Conservation (phyloP, 35 echinoderm and acorn worm species). For the Apostichopus californicus region DNA sequence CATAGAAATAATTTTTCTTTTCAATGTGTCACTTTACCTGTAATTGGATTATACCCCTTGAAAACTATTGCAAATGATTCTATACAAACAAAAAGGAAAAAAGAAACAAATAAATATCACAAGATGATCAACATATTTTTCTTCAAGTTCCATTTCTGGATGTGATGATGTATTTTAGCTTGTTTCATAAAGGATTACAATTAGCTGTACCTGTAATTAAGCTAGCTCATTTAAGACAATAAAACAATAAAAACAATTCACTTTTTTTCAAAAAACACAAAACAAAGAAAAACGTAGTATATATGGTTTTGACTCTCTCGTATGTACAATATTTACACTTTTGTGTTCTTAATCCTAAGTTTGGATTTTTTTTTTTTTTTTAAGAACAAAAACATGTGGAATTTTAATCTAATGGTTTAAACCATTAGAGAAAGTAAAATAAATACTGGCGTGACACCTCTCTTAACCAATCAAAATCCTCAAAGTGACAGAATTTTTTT, state of each 20-base stretch:
- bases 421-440: neutral
- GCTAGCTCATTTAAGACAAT: neutral
- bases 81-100: too few relatives aligned
- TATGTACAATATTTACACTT: constrained; percentile 40
- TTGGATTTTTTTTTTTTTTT: neutral
- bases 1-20: too few relatives aligned
- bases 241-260: constrained; percentile 18
- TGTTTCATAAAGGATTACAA: neutral
- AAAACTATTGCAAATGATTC: too few relatives aligned
- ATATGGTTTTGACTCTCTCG: constrained; percentile 17
- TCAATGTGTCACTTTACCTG: too few relatives aligned
- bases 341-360: neutral
- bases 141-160: neutral
- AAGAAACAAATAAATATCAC: too few relatives aligned
- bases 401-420: neutral
- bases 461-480: too few relatives aligned
- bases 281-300: neutral
- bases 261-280: neutral
- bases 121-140: neutral
- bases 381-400: neutral
- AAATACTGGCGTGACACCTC: neutral
- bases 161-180: neutral
- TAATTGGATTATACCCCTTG: too few relatives aligned
- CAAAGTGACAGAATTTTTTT: too few relatives aligned
- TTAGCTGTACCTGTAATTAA: neutral